Evolutionary conservation across 2,888 invertebrate genomes (phyloP).

Genomic region (Dyspetes luteomarginatus): DNA sequence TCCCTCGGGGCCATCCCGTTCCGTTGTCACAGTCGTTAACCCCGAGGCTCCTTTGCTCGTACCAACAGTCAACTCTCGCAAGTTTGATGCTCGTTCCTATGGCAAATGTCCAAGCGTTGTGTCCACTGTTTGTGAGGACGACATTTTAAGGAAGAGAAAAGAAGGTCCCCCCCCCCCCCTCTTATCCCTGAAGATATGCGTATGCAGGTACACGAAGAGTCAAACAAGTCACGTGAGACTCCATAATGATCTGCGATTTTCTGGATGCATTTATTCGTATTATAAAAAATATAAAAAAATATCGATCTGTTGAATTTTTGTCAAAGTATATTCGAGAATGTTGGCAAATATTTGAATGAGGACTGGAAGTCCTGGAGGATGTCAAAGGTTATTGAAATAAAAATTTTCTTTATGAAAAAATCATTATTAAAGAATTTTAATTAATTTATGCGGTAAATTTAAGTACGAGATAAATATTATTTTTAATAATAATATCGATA

Average conservation of each 20-base stretch:
- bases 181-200: slow-evolving; percentile 3
- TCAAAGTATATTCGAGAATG: no score
- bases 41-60: slow-evolving; percentile 18
- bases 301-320: no score
- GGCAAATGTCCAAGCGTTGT: slow-evolving; percentile 32
- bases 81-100: slow-evolving; percentile 27
- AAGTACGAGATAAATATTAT: no score
- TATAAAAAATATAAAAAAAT: no score
- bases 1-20: slow-evolving; percentile 57
- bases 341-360: no score
- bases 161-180: slow-evolving; percentile 24
- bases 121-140: not conserved
- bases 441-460: no score
- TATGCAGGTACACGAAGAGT: not conserved
- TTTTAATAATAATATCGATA: not conserved
- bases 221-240: not conserved
- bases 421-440: no score
- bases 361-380: no score
- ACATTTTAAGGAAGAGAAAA: slow-evolving; percentile 7
- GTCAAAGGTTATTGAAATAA: no score
- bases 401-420: no score
- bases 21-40: slow-evolving; percentile 64
- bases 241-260: no score
- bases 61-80: not conserved
- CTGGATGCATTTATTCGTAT: no score